A percentile compares a stretch with the other conserved stretches of the same genome.
Evolutionary conservation across 2,797 vertebrate genomes (phyloP).

Genomic region (Gymnoscopelus microlampas): DNA sequence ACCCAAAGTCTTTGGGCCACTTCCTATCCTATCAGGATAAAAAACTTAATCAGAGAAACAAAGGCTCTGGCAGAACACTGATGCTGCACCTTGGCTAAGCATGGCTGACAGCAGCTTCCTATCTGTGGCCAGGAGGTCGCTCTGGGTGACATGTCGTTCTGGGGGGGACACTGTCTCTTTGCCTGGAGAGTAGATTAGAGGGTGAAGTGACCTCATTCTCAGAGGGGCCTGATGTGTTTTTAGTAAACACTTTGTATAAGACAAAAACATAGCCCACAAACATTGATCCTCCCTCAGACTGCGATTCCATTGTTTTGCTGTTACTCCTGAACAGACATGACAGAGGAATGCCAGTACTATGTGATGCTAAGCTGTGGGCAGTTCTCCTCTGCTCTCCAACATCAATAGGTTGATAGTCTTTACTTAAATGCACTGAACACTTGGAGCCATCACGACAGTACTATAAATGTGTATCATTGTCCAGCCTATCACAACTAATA

Average conservation of each 20-base stretch:
- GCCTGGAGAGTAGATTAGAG: conserved; percentile 65
- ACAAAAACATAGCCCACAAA: conserved; percentile 74
- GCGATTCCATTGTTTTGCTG: conserved; percentile 69
- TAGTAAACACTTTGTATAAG: conserved; percentile 75
- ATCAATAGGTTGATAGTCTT: neutral
- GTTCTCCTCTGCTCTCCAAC: conserved; percentile 29
- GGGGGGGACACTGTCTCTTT: conserved; percentile 59
- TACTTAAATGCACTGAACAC: conserved; percentile 19
- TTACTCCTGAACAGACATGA: conserved; percentile 65
- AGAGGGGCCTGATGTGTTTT: conserved; percentile 69
- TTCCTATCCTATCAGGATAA: conserved; percentile 34
- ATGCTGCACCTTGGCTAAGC: conserved; percentile 48
- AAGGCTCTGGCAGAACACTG: conserved; percentile 44
- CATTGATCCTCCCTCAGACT: conserved; percentile 57
- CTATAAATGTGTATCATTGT: too few relatives aligned
- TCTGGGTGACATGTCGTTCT: conserved; percentile 66
- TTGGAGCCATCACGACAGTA: too few relatives aligned
- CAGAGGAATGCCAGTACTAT: conserved; percentile 52
- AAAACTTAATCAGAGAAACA: conserved; percentile 38
- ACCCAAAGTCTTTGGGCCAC: conserved; percentile 27
- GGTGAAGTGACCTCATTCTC: conserved; percentile 71
- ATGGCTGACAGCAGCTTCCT: conserved; percentile 68
- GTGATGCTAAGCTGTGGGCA: conserved; percentile 57
- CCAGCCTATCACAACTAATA: too few relatives aligned
- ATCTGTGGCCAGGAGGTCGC: conserved; percentile 67